Conservation (phyloP, 2,888 invertebrate species). For the Hyalella azteca region DNA sequence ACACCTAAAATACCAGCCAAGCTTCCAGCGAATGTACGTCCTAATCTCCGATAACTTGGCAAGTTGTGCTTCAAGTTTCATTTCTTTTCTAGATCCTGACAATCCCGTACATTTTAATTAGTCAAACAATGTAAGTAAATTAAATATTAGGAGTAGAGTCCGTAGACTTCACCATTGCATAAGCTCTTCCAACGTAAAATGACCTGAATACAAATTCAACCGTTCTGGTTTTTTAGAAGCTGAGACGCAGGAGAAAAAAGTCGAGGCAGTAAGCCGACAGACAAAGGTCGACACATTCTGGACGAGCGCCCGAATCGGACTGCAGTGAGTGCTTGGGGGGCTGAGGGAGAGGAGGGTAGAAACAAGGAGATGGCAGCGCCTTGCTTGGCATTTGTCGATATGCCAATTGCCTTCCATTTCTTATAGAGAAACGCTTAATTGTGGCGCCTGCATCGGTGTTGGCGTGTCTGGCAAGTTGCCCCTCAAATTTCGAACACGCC, state of each 20-base stretch:
- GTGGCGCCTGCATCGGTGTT: background rate
- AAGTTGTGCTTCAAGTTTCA: no score
- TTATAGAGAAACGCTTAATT: background rate
- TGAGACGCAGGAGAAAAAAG: no score
- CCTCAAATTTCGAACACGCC: background rate
- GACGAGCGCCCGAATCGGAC: slow-evolving; percentile 6
- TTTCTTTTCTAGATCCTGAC: background rate
- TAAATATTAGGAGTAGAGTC: background rate
- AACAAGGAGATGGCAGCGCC: background rate
- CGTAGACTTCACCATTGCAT: no score
- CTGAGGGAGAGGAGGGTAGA: background rate
- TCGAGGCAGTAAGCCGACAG: no score
- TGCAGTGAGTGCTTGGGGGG: background rate
- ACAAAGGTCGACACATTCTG: background rate
- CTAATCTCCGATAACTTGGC: no score
- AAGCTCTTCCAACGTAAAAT: no score
- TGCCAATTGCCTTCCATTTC: slow-evolving; percentile 30
- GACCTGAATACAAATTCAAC: no score
- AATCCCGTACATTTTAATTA: background rate
- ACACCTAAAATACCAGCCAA: background rate
- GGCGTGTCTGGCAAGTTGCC: background rate
- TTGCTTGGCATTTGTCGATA: slow-evolving; percentile 8
- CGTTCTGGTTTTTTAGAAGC: no score
- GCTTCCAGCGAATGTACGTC: no score
- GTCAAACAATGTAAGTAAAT: background rate